Percentiles rank a stretch among this genome's conserved stretches.
Conservation (phyloP, 2,888 invertebrate species). For the Rambutsinella grinnellia region DNA sequence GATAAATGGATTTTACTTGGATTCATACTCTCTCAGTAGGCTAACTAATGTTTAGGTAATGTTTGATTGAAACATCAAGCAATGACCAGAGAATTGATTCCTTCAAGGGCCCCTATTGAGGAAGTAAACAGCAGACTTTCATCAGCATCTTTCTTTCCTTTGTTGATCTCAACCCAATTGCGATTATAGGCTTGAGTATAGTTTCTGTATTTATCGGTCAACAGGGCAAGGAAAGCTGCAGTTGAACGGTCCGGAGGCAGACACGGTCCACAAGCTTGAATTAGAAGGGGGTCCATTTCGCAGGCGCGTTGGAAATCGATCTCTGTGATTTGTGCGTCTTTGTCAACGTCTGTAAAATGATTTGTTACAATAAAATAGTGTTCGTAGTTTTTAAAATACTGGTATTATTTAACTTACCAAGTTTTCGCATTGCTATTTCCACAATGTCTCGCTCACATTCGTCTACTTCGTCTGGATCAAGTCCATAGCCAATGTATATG, state of each 20-base stretch:
- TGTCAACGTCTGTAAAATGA: slow-evolving; percentile 53
- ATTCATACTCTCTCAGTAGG: too few relatives aligned
- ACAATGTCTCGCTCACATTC: slow-evolving; percentile 63
- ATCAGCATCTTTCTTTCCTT: not conserved
- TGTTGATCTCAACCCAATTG: slow-evolving; percentile 28
- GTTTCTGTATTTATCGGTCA: slow-evolving; percentile 58
- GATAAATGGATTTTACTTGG: too few relatives aligned
- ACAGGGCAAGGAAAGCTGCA: slow-evolving; percentile 56
- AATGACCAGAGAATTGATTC: too few relatives aligned
- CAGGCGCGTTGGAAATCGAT: slow-evolving; percentile 58
- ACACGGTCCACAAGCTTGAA: slow-evolving; percentile 59
- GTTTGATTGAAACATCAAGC: too few relatives aligned
- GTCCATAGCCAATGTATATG: slow-evolving; percentile 60
- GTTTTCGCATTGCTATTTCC: slow-evolving; percentile 55
- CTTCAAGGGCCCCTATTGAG: too few relatives aligned
- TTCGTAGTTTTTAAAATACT: not conserved
- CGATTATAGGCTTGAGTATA: slow-evolving; percentile 49
- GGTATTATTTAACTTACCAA: slow-evolving; percentile 9
- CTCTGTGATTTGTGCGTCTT: slow-evolving; percentile 60
- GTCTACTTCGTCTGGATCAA: slow-evolving; percentile 62
- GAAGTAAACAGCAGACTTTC: too few relatives aligned
- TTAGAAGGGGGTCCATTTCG: slow-evolving; percentile 43
- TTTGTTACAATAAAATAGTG: not conserved
- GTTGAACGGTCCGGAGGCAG: slow-evolving; percentile 52
- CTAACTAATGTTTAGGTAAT: too few relatives aligned